phyloP scores from a whole-genome alignment of 2,113 vertebrate species.

The Xenopus borealis region DNA sequence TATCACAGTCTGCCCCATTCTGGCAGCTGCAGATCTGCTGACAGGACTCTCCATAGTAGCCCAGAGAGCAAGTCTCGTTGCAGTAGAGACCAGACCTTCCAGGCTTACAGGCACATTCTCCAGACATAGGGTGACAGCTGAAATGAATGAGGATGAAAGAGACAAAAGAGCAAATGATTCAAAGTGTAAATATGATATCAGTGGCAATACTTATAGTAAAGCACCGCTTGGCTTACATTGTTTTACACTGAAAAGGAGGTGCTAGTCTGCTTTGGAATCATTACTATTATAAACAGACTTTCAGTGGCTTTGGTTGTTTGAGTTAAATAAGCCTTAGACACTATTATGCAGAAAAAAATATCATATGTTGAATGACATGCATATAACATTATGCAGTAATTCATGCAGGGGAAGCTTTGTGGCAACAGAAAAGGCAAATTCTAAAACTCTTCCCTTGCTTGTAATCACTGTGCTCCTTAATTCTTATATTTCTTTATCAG shows the following conservation, averaged over 20 bases:
- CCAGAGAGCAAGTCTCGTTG: constrained; percentile 88
- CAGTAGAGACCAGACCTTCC: constrained; percentile 96
- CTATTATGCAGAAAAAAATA: no score
- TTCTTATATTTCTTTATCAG: no score
- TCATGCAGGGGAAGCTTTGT: no score
- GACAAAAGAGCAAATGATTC: constrained; percentile 51
- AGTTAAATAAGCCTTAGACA: no score
- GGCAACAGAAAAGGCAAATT: no score
- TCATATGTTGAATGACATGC: no score
- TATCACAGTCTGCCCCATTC: constrained; percentile 92
- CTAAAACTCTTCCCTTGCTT: no score
- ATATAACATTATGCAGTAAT: no score
- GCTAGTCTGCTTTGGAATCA: no score
- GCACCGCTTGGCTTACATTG: not conserved
- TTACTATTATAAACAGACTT: no score
- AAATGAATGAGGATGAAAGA: constrained; percentile 58
- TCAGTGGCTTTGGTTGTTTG: no score
- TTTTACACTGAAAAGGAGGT: not conserved
- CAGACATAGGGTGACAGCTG: constrained; percentile 97
- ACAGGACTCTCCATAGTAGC: constrained; percentile 87
- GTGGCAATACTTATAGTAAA: not conserved
- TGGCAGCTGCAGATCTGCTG: constrained; percentile 90
- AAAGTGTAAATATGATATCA: constrained; percentile 48
- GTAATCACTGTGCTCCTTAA: no score
- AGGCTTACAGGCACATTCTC: constrained; percentile 83